Evolutionary conservation across 1,140 invertebrate species (phyloP), one percentile per base, ranked within the genome.

Genomic region (Ceratoteleas bidentatus): DNA sequence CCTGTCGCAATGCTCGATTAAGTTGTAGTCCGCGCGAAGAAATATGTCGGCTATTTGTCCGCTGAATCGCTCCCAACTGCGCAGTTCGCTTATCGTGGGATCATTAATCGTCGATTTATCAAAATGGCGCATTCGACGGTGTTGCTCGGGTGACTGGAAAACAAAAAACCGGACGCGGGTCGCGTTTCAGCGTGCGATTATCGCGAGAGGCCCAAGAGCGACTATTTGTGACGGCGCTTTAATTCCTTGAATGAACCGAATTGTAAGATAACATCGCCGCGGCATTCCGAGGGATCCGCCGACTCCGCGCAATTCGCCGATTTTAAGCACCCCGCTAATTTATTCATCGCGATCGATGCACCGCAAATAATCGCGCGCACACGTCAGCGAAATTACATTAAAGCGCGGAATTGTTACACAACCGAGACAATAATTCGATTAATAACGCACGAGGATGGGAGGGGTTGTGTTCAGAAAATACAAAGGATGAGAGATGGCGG

Each of bases 71-170:
- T 32, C 24, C 10, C 52, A 53, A 53, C 52, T 53, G 52, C 52
- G 52, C 16, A 53, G 52, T 53, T 33, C 9, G 24, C 52, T 53
- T 53, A 53, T 53, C 52, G 7, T 33, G 9, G n/a, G 16, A 53
- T 53, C 52, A 33, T 53, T 53, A 53, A 53, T 10, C 32, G 32
- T 33, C 24, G 11, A 53, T 53, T 53, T 53, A 32, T 33, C 52
- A 33, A 53, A 53, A 53, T 34, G 13, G 24, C 33, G 52, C 24
- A 53, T 34, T n/a, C 11, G 52, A 24, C 15, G 50, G 9, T 36
- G 4, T 36, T 9, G 34, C 9, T 4, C 34, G 34, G 34, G 34
- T 9, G 4, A 36, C 9, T 36, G 4, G 9, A 36, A 40, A 9
- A 40, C 10, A 11, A 11, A 40, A 11, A 40, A 40, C 2, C 7